Evolutionary conservation across 2,888 invertebrate species (phyloP).

Genomic region (Congeria kusceri): DNA sequence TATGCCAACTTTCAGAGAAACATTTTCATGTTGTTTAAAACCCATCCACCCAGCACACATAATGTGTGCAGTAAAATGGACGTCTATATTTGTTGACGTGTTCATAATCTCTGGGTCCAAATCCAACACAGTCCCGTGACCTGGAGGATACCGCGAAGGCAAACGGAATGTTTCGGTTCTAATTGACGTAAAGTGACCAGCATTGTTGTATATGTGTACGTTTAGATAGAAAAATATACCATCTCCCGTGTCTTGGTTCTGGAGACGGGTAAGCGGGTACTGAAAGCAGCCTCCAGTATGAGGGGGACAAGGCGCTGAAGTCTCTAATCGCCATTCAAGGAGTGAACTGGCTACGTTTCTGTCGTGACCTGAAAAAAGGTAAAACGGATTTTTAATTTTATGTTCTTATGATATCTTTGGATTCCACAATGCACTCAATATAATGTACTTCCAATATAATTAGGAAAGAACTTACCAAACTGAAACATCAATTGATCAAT

Average conservation of each 20-base stretch:
- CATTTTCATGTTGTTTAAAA: constrained; percentile 39
- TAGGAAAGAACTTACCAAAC: constrained; percentile 57
- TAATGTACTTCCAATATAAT: no score
- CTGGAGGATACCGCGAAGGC: constrained; percentile 57
- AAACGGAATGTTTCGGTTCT: constrained; percentile 35
- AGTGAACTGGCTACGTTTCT: neutral
- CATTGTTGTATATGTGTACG: constrained; percentile 50
- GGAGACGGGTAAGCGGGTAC: constrained; percentile 21
- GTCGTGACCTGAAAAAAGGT: constrained; percentile 8
- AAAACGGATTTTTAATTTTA: no score
- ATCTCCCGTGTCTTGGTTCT: constrained; percentile 29
- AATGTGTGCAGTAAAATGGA: constrained; percentile 21
- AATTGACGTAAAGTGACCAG: constrained; percentile 33
- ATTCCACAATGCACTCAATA: no score
- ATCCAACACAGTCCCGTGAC: constrained; percentile 45
- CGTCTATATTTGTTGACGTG: constrained; percentile 5
- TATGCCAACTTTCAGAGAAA: constrained; percentile 43
- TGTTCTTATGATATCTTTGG: no score
- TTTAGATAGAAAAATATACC: constrained; percentile 25
- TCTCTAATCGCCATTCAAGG: neutral
- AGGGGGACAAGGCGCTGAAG: neutral
- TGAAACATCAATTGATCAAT: constrained; percentile 41
- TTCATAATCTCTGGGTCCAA: constrained; percentile 23
- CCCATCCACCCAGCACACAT: constrained; percentile 41
- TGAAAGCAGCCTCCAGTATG: constrained; percentile 1